phyloP scores from a whole-genome alignment of 2,888 invertebrate genomes.

The Tholera decimalis region DNA sequence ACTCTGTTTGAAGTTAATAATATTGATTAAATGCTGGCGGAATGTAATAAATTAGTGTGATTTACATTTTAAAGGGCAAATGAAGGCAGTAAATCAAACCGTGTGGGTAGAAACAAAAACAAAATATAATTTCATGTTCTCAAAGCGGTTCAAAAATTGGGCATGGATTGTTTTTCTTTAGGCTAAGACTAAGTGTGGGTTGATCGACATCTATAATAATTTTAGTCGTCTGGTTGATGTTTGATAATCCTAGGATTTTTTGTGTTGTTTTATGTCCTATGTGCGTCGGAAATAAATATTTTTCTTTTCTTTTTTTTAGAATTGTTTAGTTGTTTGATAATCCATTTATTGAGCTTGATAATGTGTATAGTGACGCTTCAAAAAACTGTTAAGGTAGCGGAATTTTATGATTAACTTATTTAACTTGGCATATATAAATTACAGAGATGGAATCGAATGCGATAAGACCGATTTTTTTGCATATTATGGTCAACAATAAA shows the following conservation, averaged over 20 bases:
- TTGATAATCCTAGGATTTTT: background rate
- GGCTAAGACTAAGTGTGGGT: conserved; percentile 8
- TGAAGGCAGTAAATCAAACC: conserved; percentile 19
- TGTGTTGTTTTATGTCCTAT: background rate
- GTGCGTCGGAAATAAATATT: no score
- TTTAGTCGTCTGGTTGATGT: background rate
- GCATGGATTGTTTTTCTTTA: background rate
- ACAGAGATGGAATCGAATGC: no score
- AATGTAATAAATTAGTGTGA: conserved; percentile 25
- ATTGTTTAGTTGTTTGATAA: background rate
- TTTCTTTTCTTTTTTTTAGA: no score
- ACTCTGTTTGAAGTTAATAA: background rate
- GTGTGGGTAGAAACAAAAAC: conserved; percentile 30
- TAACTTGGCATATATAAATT: no score
- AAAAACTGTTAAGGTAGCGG: no score
- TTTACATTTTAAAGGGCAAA: conserved; percentile 43
- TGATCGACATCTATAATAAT: background rate
- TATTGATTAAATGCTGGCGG: conserved; percentile 13
- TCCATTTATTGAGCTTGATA: background rate
- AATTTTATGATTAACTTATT: no score
- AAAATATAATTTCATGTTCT: conserved; percentile 30
- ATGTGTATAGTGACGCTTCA: no score
- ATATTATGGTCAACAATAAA: no score
- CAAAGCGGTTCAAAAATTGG: conserved; percentile 9
- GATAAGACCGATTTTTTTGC: no score